A percentile compares a stretch with the other conserved stretches of the same genome.
phyloP scores from a whole-genome alignment of 2,888 invertebrate genomes.

The Agrenia bidenticulata region DNA sequence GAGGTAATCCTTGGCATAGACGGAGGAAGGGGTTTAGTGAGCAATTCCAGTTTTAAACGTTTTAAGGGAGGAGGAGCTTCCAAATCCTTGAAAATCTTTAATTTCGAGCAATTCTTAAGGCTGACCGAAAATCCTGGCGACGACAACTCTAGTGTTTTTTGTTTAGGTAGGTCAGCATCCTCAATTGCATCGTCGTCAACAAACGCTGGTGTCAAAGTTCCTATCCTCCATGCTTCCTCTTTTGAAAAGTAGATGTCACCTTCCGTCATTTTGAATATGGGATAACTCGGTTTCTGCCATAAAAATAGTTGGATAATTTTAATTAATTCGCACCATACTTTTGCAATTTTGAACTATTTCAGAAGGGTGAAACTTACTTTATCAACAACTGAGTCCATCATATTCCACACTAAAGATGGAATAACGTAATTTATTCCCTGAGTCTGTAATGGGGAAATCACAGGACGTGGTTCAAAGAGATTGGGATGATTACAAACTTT shows the following conservation, averaged over 20 bases:
- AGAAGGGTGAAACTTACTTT: constrained; percentile 63
- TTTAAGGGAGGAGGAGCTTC: constrained; percentile 33
- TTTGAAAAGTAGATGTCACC: constrained; percentile 26
- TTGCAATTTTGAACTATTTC: background rate
- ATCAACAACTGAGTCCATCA: constrained; percentile 72
- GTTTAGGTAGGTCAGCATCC: background rate
- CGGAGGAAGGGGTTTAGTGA: constrained; percentile 27
- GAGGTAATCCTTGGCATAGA: constrained; percentile 33
- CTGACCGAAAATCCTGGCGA: background rate
- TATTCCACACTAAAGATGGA: constrained; percentile 71
- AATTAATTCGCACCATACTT: no score
- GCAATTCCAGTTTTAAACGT: constrained; percentile 27
- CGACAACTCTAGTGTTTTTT: background rate
- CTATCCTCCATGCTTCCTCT: constrained; percentile 25
- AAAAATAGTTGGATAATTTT: background rate
- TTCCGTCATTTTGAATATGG: constrained; percentile 26
- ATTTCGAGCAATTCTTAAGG: background rate
- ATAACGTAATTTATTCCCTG: constrained; percentile 70
- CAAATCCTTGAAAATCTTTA: constrained; percentile 8
- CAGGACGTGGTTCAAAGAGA: constrained; percentile 94
- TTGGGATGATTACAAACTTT: constrained; percentile 99
- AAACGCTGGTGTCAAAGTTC: constrained; percentile 13
- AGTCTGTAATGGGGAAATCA: constrained; percentile 89
- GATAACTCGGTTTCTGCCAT: constrained; percentile 18
- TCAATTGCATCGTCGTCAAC: background rate